Evolutionary conservation across 2,113 vertebrate species (phyloP), one percentile per base, ranked within the genome.

Genomic region (Pantherophis guttatus): DNA sequence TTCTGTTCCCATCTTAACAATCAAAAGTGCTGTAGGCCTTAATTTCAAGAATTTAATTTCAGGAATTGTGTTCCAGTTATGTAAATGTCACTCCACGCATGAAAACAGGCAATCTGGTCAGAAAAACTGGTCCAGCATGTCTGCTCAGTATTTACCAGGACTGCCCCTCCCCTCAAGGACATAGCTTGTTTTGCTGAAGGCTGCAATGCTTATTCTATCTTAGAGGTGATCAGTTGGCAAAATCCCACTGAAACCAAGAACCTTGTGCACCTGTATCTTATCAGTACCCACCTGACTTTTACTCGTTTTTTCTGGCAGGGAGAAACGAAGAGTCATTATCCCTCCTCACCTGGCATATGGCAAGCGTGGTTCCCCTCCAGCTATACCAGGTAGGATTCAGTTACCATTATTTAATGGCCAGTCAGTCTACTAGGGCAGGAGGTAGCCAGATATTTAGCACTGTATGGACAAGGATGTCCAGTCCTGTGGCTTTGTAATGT

Each of bases 311-410:
- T 1, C 1, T 5, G 94, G 88, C 96, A 99, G 99, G 96, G 99
- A 99, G 97, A 99, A 99, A 98, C 98, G 99, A 94, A 99, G 98
- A 97, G 98, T 98, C 93, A 98, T 98, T 94, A 99, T 99, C 94
- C 99, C 99, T 85, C 97, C 99, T 96, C 98, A 99, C 94, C 96
- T 99, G 92, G 99, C 98, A n/a, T 99, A 99, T 13, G 99, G 99
- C 95, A 99, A 99, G 95, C 97, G 98, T 96, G 99, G 99, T 87
- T 99, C 98, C 19, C 99, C 98, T 0, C 99, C 99, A 0, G 98
- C 98, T 17, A 98, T 99, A 94, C 99, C 99, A 98, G 99, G 99
- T 99, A 98, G n/a, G 26, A 54, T 50, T 12, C 70, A 44, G n/a
- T 4, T 5, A 26, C 4, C 33, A 39, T 54, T 89, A 13, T 24